These are phyloP conservation scores for Vannuccia rotundouncinata DNA, from an alignment of 2,888 invertebrate species.

Conservation along the genomic window DNA sequence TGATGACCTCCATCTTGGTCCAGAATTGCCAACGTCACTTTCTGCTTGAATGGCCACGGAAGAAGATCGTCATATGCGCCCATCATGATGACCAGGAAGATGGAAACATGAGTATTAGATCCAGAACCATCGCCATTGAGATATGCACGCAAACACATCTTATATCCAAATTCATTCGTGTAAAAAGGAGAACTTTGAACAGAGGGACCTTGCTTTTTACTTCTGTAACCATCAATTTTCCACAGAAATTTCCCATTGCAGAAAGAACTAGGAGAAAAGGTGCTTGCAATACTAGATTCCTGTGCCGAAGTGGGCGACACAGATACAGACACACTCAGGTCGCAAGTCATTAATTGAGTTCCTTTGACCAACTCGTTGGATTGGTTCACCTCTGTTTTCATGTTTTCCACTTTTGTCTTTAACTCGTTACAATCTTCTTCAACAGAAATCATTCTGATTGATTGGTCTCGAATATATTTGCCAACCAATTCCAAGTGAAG, in stretches of 20 bases:
- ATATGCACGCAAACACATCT: constrained; percentile 50
- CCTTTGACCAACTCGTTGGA: neutral
- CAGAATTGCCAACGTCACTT: constrained; percentile 51
- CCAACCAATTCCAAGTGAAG: too few species aligned
- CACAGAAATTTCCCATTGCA: constrained; percentile 52
- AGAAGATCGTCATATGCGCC: constrained; percentile 50
- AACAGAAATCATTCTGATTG: too few species aligned
- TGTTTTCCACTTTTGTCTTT: neutral
- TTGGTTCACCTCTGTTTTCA: neutral
- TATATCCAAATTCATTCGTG: constrained; percentile 50
- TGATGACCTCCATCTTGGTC: constrained; percentile 48
- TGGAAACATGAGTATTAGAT: constrained; percentile 49
- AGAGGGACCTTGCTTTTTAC: constrained; percentile 50
- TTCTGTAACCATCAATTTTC: constrained; percentile 50
- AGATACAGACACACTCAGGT: neutral
- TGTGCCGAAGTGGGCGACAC: neutral
- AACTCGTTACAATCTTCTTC: too few species aligned
- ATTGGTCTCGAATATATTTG: too few species aligned
- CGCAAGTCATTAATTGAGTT: neutral
- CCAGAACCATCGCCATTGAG: constrained; percentile 54
- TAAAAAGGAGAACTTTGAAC: constrained; percentile 51
- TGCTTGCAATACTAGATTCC: too few species aligned
- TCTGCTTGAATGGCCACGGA: constrained; percentile 51
- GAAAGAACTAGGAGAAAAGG: constrained; percentile 39
- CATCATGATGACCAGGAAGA: constrained; percentile 53